A percentile compares a stretch with the other conserved stretches of the same genome.
These are phyloP conservation scores for Brotula barbata DNA, from an alignment of 2,797 vertebrate genomes.

Conservation along the genomic window DNA sequence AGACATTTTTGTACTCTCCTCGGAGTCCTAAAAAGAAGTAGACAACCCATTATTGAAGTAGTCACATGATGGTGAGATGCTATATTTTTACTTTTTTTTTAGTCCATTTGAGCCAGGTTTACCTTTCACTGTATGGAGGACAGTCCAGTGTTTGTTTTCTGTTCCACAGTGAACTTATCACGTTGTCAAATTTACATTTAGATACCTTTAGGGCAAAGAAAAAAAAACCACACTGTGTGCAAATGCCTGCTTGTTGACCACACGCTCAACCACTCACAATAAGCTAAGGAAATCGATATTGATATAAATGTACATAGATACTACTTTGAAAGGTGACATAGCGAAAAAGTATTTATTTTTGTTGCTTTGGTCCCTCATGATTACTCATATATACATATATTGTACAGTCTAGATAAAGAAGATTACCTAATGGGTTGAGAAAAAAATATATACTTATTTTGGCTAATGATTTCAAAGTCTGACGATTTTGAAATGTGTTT, in stretches of 20 bases:
- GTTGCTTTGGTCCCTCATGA: constrained; percentile 84
- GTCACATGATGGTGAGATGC: constrained; percentile 65
- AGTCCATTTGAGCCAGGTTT: constrained; percentile 64
- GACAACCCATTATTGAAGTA: constrained; percentile 69
- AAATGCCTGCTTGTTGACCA: constrained; percentile 74
- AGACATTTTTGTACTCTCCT: constrained; percentile 68
- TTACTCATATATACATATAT: constrained; percentile 81
- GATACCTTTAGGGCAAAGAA: constrained; percentile 60
- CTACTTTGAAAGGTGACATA: constrained; percentile 85
- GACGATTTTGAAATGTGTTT: constrained; percentile 77
- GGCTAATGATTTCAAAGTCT: constrained; percentile 81
- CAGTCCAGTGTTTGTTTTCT: constrained; percentile 36
- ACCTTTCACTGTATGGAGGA: constrained; percentile 60
- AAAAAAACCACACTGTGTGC: constrained; percentile 66
- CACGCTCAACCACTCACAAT: constrained; percentile 76
- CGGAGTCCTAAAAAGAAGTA: constrained; percentile 60
- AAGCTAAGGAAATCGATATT: constrained; percentile 80
- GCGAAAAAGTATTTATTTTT: constrained; percentile 95
- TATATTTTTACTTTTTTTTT: constrained; percentile 56
- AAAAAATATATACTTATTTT: constrained; percentile 77
- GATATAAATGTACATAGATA: constrained; percentile 86
- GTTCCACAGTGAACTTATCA: constrained; percentile 37
- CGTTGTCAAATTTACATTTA: constrained; percentile 63
- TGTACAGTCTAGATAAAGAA: constrained; percentile 81
- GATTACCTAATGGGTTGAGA: constrained; percentile 73